Evolutionary conservation across 2,113 vertebrate genomes (phyloP).

Genomic region (Hassar affinis): DNA sequence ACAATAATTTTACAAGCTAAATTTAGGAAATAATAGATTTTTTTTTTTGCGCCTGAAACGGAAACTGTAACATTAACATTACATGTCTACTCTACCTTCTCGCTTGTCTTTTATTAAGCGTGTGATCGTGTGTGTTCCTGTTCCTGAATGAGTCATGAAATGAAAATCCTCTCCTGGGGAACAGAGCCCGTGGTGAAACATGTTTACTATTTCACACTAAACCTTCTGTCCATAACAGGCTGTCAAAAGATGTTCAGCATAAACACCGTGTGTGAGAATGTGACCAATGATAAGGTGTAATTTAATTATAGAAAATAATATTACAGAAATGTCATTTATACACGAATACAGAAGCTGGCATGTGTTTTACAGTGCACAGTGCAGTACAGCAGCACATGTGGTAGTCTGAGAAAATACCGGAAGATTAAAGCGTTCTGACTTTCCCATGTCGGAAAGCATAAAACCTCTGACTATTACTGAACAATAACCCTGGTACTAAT

Average conservation of each 20-base stretch:
- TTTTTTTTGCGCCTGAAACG: neutral
- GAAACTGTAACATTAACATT: neutral
- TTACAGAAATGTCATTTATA: neutral
- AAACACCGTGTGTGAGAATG: neutral
- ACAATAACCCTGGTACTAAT: neutral
- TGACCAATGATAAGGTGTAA: neutral
- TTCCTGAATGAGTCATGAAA: constrained; percentile 7
- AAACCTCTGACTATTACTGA: neutral
- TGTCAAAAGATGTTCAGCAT: constrained; percentile 32
- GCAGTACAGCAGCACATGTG: neutral
- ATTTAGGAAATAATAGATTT: neutral
- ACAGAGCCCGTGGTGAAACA: neutral
- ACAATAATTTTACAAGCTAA: neutral
- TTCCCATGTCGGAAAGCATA: neutral
- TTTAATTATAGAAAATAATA: neutral
- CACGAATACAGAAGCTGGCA: neutral
- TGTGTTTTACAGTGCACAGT: neutral
- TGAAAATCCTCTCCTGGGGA: neutral
- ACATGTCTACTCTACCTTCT: neutral
- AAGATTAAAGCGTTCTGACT: neutral
- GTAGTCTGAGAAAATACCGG: neutral
- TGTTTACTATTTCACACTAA: constrained; percentile 24
- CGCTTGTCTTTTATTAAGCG: neutral
- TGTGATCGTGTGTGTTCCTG: neutral
- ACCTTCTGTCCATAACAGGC: constrained; percentile 35